Evolutionary conservation across 1,140 invertebrate species (phyloP).

Genomic region (Bacillus rossius): DNA sequence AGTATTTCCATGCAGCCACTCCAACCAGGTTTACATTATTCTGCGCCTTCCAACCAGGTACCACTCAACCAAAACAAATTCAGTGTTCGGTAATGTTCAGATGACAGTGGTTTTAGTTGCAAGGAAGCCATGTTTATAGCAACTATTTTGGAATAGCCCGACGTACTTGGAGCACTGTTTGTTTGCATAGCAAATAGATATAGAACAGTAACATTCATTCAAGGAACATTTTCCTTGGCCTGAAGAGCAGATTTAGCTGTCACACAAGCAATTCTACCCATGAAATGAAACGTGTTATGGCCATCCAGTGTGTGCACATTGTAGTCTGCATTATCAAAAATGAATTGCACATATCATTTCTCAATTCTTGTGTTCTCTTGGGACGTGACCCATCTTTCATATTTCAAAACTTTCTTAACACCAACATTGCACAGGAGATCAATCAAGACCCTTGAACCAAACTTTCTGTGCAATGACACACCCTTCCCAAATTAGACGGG

Average conservation of each 20-base stretch:
- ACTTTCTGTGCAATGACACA: no score
- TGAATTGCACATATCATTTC: neutral
- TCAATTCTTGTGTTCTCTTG: neutral
- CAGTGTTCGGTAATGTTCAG: conserved; percentile 1
- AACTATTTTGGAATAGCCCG: conserved; percentile 1
- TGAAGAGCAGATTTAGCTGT: conserved; percentile 8
- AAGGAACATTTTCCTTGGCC: no score
- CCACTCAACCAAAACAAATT: conserved; percentile 16
- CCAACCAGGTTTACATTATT: neutral
- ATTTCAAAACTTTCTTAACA: no score
- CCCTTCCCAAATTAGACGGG: no score
- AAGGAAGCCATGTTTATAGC: conserved; percentile 9
- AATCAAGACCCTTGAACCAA: neutral
- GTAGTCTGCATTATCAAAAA: neutral
- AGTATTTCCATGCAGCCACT: conserved; percentile 11
- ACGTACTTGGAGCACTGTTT: neutral
- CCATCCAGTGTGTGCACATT: conserved; percentile 21
- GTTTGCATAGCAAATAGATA: neutral
- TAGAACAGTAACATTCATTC: no score
- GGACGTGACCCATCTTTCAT: neutral
- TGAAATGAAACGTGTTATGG: conserved; percentile 25
- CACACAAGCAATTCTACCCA: conserved; percentile 23
- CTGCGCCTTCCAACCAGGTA: conserved; percentile 5
- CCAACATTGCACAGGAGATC: conserved; percentile 1
- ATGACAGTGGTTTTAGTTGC: conserved; percentile 14